These are phyloP conservation scores for Arctocebus calabarensis DNA, from an alignment of 2,797 vertebrate species.

Conservation along the genomic window DNA sequence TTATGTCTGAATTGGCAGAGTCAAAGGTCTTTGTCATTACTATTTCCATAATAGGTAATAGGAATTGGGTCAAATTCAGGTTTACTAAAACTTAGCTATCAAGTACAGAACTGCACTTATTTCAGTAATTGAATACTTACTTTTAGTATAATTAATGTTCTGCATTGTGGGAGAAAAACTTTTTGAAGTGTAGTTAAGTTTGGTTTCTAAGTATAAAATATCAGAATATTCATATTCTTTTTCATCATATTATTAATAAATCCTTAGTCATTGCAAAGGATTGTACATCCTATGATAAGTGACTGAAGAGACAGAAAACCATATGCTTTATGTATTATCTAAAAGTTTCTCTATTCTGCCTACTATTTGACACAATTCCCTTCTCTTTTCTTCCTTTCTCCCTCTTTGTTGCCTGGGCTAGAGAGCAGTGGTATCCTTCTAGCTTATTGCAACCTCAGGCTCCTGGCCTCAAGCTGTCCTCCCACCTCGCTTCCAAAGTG, in stretches of 20 bases:
- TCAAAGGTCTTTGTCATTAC: slow-evolving; percentile 66
- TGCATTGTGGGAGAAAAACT: slow-evolving; percentile 11
- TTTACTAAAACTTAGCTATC: slow-evolving; percentile 59
- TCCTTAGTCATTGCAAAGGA: slow-evolving; percentile 31
- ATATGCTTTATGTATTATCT: neutral
- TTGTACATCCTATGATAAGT: neutral
- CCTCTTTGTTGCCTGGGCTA: too few species aligned
- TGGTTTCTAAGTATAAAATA: slow-evolving; percentile 61
- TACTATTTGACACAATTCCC: neutral
- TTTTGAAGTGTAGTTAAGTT: slow-evolving; percentile 72
- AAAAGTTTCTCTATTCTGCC: slow-evolving; percentile 31
- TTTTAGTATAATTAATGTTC: slow-evolving; percentile 57
- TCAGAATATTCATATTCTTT: slow-evolving; percentile 34
- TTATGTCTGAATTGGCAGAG: slow-evolving; percentile 65
- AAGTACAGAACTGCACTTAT: neutral
- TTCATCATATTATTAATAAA: slow-evolving; percentile 21
- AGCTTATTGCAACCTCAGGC: too few species aligned
- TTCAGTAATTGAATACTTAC: slow-evolving; percentile 62
- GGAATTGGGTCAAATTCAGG: slow-evolving; percentile 58
- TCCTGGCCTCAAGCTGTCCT: too few species aligned
- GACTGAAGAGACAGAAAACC: slow-evolving; percentile 24
- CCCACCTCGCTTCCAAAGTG: too few species aligned
- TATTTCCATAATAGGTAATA: slow-evolving; percentile 72
- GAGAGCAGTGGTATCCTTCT: too few species aligned
- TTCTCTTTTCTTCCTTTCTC: neutral